Conservation (phyloP, 2,797 vertebrate species). For the Dipus sagitta region DNA sequence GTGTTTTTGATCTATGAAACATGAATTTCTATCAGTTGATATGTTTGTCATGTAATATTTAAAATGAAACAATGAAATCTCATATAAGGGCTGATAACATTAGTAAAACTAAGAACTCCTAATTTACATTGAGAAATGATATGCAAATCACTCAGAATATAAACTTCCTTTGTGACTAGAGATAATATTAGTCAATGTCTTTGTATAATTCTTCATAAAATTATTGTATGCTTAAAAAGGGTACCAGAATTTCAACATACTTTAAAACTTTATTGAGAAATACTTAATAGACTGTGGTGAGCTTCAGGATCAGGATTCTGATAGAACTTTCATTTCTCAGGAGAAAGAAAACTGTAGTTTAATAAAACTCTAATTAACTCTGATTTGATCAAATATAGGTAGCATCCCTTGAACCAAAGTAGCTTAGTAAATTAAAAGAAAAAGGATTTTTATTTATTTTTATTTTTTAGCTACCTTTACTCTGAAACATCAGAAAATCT, state of each 20-base stretch:
- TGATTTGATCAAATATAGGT: constrained; percentile 27
- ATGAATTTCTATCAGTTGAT: background rate
- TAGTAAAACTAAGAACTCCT: background rate
- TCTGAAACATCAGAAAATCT: constrained; percentile 13
- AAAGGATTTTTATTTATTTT: background rate
- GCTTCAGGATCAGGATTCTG: background rate
- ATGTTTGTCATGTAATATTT: background rate
- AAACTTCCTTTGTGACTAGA: background rate
- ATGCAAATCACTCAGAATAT: background rate
- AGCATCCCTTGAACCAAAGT: constrained; percentile 3
- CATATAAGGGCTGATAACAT: background rate
- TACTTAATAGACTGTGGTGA: background rate
- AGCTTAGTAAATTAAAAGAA: constrained; percentile 5
- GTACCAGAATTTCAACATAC: constrained; percentile 32
- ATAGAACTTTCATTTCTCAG: constrained; percentile 45
- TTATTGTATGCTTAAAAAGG: background rate
- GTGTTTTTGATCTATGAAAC: background rate
- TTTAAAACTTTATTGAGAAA: background rate
- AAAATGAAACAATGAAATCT: background rate
- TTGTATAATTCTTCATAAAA: constrained; percentile 11
- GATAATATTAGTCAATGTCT: background rate
- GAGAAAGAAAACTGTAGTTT: background rate
- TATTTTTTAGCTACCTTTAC: background rate
- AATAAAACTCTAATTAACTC: constrained; percentile 28
- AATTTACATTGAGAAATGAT: background rate